Percentiles rank a stretch among this genome's conserved stretches.
Conservation (phyloP, 2,113 vertebrate genomes). For the Sprattus sprattus region DNA sequence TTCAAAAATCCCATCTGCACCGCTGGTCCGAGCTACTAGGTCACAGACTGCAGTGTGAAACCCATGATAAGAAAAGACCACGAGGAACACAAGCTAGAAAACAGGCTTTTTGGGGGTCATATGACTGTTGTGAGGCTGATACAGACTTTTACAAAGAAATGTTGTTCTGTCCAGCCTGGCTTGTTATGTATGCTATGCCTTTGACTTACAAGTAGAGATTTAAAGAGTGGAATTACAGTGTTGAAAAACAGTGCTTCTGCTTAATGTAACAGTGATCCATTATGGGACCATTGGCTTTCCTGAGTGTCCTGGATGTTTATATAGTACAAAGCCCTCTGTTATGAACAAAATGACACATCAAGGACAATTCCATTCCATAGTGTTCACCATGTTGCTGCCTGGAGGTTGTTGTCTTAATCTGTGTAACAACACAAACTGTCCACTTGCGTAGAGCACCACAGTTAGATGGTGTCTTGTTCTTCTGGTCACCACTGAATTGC, state of each 20-base stretch:
- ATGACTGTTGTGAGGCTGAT: not conserved
- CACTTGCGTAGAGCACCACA: not conserved
- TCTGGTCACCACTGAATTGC: not conserved
- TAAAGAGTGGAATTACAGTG: too few relatives aligned
- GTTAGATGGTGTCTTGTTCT: not conserved
- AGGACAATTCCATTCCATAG: too few relatives aligned
- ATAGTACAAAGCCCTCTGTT: too few relatives aligned
- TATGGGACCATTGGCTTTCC: too few relatives aligned
- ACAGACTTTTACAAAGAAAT: not conserved
- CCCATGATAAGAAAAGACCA: not conserved
- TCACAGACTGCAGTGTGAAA: not conserved
- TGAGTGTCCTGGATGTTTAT: too few relatives aligned
- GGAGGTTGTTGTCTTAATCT: not conserved
- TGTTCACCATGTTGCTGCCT: too few relatives aligned
- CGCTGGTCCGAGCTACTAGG: not conserved
- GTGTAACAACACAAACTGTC: not conserved
- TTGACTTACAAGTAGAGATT: too few relatives aligned
- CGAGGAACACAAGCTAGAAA: not conserved
- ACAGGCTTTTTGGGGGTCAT: not conserved
- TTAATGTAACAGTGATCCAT: too few relatives aligned
- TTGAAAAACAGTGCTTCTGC: too few relatives aligned
- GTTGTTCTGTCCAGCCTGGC: not conserved
- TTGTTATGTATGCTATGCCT: too few relatives aligned
- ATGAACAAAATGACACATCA: too few relatives aligned
- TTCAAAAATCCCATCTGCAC: too few relatives aligned